Conservation (phyloP, 2,888 invertebrate genomes). For the Drosophila mimica region DNA sequence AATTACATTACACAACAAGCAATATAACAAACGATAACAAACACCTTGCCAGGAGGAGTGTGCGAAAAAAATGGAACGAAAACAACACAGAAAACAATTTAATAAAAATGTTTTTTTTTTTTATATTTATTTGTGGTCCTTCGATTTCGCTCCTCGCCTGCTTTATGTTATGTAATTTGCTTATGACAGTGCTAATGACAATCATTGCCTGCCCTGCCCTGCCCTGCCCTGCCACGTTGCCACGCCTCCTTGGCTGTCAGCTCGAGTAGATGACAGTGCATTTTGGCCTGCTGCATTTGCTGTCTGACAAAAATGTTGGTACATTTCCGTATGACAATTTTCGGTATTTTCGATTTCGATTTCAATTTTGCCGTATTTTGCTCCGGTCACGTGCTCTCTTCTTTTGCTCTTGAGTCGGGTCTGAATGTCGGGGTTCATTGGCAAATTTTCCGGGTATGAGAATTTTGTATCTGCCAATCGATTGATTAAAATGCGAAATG, state of each 20-base stretch:
- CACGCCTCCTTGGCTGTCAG: conserved; percentile 19
- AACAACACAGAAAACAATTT: conserved; percentile 59
- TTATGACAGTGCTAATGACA: conserved; percentile 64
- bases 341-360: conserved; percentile 25
- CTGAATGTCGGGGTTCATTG: conserved; percentile 36
- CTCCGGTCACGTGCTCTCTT: conserved; percentile 22
- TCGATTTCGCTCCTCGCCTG: conserved; percentile 43
- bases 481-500: conserved; percentile 53
- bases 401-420: neutral
- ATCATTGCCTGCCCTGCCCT: conserved; percentile 16
- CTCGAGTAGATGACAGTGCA: conserved; percentile 43
- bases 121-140: conserved; percentile 27
- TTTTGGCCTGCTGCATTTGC: conserved; percentile 29
- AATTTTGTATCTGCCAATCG: conserved; percentile 35
- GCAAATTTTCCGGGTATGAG: conserved; percentile 19
- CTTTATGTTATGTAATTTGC: conserved; percentile 62
- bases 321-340: conserved; percentile 47
- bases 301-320: conserved; percentile 36
- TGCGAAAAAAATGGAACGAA: conserved; percentile 25
- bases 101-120: conserved; percentile 55
- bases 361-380: conserved; percentile 20
- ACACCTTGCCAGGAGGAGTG: conserved; percentile 66
- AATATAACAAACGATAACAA: conserved; percentile 80
- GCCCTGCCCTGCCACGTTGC: neutral
- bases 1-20: conserved; percentile 79